phyloP scores from a whole-genome alignment of 2,888 invertebrate genomes.

The Abrostola triplasia region DNA sequence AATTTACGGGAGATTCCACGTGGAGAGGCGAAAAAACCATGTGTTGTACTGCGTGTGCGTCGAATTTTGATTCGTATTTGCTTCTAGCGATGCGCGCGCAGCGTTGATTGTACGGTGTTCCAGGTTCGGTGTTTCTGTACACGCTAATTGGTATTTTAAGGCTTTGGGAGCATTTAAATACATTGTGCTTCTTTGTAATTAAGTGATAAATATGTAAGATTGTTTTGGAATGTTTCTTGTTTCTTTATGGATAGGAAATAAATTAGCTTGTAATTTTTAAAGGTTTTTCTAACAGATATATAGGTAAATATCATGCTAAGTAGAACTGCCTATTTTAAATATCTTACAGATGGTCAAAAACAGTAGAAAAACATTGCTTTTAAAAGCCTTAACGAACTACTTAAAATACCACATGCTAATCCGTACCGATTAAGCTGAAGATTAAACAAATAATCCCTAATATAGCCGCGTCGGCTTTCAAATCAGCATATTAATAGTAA shows the following conservation, averaged over 20 bases:
- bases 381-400: no score
- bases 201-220: slow-evolving; percentile 1
- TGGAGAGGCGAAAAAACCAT: slow-evolving; percentile 71
- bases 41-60: slow-evolving; percentile 67
- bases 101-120: slow-evolving; percentile 15
- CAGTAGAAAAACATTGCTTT: no score
- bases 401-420: no score
- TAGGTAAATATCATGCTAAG: no score
- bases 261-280: background rate
- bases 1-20: slow-evolving; percentile 83
- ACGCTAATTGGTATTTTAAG: slow-evolving; percentile 23
- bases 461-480: slow-evolving; percentile 10
- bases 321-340: no score
- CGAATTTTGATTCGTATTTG: slow-evolving; percentile 72
- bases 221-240: background rate
- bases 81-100: slow-evolving; percentile 42
- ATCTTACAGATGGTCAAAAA: no score
- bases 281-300: no score
- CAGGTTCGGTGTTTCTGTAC: slow-evolving; percentile 13
- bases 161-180: slow-evolving; percentile 2
- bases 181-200: background rate
- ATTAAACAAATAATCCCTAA: slow-evolving; percentile 1
- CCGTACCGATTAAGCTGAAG: background rate
- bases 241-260: background rate
- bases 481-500: slow-evolving; percentile 22